Evolutionary conservation across 2,888 invertebrate species (phyloP), one percentile per base, ranked within the genome.

Genomic region (Lordiphosa andalusiaca): DNA sequence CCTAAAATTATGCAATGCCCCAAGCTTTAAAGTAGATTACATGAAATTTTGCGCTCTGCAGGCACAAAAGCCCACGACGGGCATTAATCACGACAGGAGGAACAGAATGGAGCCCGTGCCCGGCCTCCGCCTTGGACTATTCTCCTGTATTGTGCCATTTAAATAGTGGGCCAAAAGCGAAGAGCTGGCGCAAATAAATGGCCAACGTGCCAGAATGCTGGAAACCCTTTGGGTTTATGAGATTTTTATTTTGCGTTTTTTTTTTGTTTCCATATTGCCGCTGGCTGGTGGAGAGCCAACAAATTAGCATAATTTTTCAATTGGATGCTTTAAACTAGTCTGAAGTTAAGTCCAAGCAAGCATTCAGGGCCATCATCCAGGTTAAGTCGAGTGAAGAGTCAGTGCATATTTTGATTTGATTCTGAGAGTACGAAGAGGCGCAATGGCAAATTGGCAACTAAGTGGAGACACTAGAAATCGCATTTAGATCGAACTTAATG

Each of bases 51-150:
- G 65, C 72, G 54, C 72, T 30, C 30, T 30, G 62, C 65, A 46
- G 59, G 80, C 76, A 77, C 77, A 80, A 77, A 77, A 80, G 80
- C 77, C 77, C 77, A 80, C 77, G 73, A 80, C 73, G 80, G 71
- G 63, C 77, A 77, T 77, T 77, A 80, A 77, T 77, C 77, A 77
- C 74, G 74, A 64, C 47, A 47, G 40, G 47, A 30, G 46, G 12
- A 53, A 38, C 44, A 13, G 53, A 38, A 53, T 67, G 69, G 35
- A 35, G 35, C 42, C 23, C 33, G 7, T 36, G n/a, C 30, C 6
- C 21, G n/a, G 2, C 4, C 39, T 23, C n/a, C 38, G 55, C 10
- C 7, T 10, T 35, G 42, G 30, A 30, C 30, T 30, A 30, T 30
- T 30, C 48, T 7, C 33, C 46, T 44, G 55, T 55, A 49, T 59